Evolutionary conservation across 1,140 invertebrate species (phyloP).

Genomic region (Hetaerina americana): DNA sequence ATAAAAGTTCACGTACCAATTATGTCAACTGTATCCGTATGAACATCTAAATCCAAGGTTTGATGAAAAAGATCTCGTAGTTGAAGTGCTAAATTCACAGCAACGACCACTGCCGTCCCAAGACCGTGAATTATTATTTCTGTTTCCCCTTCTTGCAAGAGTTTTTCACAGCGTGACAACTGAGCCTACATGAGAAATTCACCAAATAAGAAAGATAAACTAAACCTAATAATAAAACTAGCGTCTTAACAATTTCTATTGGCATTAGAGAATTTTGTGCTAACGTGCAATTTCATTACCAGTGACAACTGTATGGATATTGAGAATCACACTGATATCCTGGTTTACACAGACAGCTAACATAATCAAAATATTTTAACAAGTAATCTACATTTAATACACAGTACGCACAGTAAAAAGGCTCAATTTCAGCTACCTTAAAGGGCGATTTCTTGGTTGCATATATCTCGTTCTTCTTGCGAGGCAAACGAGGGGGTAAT

Average conservation of each 20-base stretch:
- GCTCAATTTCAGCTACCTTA: neutral
- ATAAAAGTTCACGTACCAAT: conserved; percentile 41
- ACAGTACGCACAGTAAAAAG: too few species aligned
- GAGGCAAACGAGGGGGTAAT: neutral
- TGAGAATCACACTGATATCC: too few species aligned
- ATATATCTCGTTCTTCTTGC: neutral
- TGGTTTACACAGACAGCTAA: too few species aligned
- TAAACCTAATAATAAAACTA: too few species aligned
- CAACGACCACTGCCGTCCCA: conserved; percentile 67
- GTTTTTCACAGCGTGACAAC: conserved; percentile 60
- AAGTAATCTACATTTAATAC: too few species aligned
- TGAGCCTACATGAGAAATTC: conserved; percentile 48
- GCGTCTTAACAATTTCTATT: too few species aligned
- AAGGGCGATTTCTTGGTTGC: neutral
- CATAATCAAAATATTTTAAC: too few species aligned
- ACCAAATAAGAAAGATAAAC: conserved; percentile 10
- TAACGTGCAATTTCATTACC: too few species aligned
- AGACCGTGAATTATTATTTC: conserved; percentile 78
- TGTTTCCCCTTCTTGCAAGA: conserved; percentile 50
- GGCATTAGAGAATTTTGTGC: too few species aligned
- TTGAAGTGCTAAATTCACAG: conserved; percentile 72
- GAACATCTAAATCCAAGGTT: conserved; percentile 55
- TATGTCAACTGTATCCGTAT: conserved; percentile 72
- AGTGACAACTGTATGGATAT: too few species aligned
- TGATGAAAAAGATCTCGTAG: conserved; percentile 53